Evolutionary conservation across 2,888 invertebrate genomes (phyloP).

Genomic region (Campopleginae sp.): DNA sequence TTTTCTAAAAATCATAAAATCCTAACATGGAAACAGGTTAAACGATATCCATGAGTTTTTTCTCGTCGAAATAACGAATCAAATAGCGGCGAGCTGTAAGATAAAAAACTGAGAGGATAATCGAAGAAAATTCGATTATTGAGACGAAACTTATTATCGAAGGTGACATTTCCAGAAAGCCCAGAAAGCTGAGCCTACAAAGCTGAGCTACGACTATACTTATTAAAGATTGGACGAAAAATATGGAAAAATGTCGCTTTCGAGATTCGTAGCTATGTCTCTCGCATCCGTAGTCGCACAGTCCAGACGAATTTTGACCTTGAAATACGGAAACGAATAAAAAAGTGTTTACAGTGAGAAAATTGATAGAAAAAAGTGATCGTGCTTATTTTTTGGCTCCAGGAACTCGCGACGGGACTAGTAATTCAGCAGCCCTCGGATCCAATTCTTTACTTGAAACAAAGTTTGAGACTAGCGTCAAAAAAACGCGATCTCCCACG

Average conservation of each 20-base stretch:
- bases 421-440: constrained; percentile 87
- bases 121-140: no score
- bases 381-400: constrained; percentile 18
- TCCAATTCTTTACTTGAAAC: constrained; percentile 87
- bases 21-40: background rate
- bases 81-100: background rate
- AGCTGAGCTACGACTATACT: no score
- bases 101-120: background rate
- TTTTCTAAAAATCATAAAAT: background rate
- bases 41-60: background rate
- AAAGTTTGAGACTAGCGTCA: constrained; percentile 85
- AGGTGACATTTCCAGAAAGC: no score
- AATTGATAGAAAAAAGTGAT: background rate
- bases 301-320: no score
- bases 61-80: background rate
- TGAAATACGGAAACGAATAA: background rate
- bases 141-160: no score
- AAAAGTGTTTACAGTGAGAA: background rate
- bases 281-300: no score
- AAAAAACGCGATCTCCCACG: constrained; percentile 85
- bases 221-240: no score
- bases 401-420: constrained; percentile 87
- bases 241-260: no score
- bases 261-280: no score
- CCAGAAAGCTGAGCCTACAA: no score